phyloP scores from a whole-genome alignment of 2,888 invertebrate species.

The Uloborus plumipes region DNA sequence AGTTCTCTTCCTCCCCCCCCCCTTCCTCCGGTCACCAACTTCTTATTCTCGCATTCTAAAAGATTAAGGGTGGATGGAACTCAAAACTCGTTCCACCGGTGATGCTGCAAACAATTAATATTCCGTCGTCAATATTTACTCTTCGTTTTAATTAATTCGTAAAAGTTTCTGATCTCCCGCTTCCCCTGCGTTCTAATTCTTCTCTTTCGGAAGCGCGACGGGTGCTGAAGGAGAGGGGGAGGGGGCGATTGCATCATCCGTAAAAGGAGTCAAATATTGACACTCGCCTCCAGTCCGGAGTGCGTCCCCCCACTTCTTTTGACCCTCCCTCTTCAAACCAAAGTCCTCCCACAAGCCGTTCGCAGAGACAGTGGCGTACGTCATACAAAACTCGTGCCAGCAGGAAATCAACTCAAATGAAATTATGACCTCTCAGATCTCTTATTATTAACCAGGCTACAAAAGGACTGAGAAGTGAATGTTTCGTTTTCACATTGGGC shows the following conservation, averaged over 20 bases:
- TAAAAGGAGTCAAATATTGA: slow-evolving; percentile 65
- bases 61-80: slow-evolving; percentile 17
- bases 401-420: too few species aligned
- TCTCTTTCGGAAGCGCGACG: slow-evolving; percentile 29
- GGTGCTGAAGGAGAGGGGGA: slow-evolving; percentile 3
- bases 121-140: slow-evolving; percentile 65
- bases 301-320: background rate
- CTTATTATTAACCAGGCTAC: too few species aligned
- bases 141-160: slow-evolving; percentile 66
- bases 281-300: slow-evolving; percentile 51
- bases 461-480: too few species aligned
- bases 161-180: slow-evolving; percentile 65
- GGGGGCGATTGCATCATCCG: slow-evolving; percentile 54
- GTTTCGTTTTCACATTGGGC: too few species aligned
- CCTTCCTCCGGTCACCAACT: slow-evolving; percentile 16
- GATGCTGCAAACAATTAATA: slow-evolving; percentile 65
- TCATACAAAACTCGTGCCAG: background rate
- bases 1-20: background rate
- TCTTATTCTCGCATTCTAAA: slow-evolving; percentile 53
- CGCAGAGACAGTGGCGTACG: slow-evolving; percentile 27
- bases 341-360: slow-evolving; percentile 14
- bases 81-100: too few species aligned
- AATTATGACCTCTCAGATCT: too few species aligned
- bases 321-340: slow-evolving; percentile 25
- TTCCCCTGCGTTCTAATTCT: slow-evolving; percentile 13